A percentile compares a stretch with the other conserved stretches of the same genome.
These are phyloP conservation scores for Platycheirus rosarum DNA, from an alignment of 2,888 invertebrate species.

Conservation along the genomic window DNA sequence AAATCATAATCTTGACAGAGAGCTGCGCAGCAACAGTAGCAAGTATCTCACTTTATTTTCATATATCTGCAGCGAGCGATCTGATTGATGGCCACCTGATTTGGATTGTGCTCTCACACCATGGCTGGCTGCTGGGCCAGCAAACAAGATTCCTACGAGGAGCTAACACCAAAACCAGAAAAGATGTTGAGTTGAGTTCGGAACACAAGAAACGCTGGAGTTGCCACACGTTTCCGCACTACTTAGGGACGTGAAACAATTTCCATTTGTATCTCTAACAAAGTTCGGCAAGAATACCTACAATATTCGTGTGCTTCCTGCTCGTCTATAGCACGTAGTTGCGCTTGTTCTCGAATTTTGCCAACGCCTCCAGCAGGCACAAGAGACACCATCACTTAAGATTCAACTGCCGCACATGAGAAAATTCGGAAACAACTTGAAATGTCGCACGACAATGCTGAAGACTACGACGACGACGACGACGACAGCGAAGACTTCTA, in stretches of 20 bases:
- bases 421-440: constrained; percentile 70
- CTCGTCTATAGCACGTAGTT: constrained; percentile 39
- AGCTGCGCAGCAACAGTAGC: constrained; percentile 46
- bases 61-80: constrained; percentile 52
- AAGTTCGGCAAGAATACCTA: constrained; percentile 35
- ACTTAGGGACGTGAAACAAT: constrained; percentile 67
- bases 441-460: constrained; percentile 68
- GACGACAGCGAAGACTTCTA: background rate
- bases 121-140: constrained; percentile 18
- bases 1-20: constrained; percentile 72
- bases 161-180: constrained; percentile 31
- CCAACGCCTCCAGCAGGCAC: constrained; percentile 61
- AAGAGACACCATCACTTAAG: constrained; percentile 57
- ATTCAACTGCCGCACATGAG: constrained; percentile 67
- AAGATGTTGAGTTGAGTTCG: constrained; percentile 47
- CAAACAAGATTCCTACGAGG: constrained; percentile 48
- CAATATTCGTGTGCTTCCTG: constrained; percentile 56
- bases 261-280: constrained; percentile 50
- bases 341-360: constrained; percentile 49
- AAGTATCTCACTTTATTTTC: constrained; percentile 54
- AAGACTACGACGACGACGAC: constrained; percentile 30
- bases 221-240: constrained; percentile 66
- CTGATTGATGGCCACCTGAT: constrained; percentile 72
- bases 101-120: constrained; percentile 69
- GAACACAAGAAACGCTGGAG: constrained; percentile 21